Conservation (phyloP, 2,888 invertebrate genomes). For the Neocrepidodera transversa region DNA sequence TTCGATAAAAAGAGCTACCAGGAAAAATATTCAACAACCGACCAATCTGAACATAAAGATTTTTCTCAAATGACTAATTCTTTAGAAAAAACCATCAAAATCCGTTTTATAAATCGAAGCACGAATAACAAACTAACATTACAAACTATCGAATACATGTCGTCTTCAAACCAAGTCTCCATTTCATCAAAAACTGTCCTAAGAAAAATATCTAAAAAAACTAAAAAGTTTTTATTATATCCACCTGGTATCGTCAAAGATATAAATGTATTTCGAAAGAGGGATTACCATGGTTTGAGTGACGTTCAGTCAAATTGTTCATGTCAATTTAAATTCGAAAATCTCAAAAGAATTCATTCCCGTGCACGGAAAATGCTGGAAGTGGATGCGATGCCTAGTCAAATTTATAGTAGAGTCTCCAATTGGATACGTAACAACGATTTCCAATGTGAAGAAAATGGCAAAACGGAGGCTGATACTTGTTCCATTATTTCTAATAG, state of each 20-base stretch:
- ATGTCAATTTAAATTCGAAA: constrained; percentile 16
- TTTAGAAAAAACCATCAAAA: not conserved
- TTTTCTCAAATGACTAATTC: not conserved
- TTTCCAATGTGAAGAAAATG: constrained; percentile 46
- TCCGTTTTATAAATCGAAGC: not conserved
- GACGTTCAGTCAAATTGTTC: constrained; percentile 7
- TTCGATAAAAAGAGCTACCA: too few relatives aligned
- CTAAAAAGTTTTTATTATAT: not conserved
- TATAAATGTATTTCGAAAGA: not conserved
- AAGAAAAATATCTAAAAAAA: not conserved
- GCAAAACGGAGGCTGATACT: constrained; percentile 36
- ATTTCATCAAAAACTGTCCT: not conserved
- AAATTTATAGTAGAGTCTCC: constrained; percentile 50
- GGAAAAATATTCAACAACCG: too few relatives aligned
- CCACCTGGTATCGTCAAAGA: not conserved
- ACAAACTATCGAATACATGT: not conserved
- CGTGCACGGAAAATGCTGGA: constrained; percentile 41
- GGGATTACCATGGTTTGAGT: not conserved
- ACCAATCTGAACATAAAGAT: too few relatives aligned
- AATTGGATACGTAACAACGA: constrained; percentile 56
- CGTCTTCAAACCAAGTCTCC: not conserved
- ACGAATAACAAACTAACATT: not conserved
- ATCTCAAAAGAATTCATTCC: constrained; percentile 39
- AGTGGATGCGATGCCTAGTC: constrained; percentile 40
- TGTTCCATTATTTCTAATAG: constrained; percentile 43